Base-by-base conservation (phyloP, 2,113 vertebrate species). In the Myodes glareolus region DNA sequence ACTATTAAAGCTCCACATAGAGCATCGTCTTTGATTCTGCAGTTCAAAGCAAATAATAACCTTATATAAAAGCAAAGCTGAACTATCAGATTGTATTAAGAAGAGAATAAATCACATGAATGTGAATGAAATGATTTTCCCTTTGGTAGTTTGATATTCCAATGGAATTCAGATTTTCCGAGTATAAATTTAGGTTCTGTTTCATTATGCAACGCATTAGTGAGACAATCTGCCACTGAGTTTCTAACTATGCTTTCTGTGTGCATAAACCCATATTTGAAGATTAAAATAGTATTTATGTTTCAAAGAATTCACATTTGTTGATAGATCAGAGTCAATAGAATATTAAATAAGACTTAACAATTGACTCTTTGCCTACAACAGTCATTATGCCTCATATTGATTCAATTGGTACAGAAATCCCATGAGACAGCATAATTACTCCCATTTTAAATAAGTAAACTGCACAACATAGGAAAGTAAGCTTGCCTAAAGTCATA, bases 251-350 rank as follows among this genome's bases (percentile, higher is more conserved):
- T 86, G 31, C 31, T 95, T 92, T 93, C 45, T 89, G 42, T 61
- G 50, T 50, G 21, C 61, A n/a, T 12, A 91, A 73, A 76, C 86
- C 9, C 23, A 81, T 11, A 82, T 81, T 11, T 84, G 9, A 80
- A 93, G 91, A 93, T 92, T 91, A 68, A 95, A 94, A 89, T 73
- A 31, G 47, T 52, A 91, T 80, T 96, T 65, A 68, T 65, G 63
- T 87, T 84, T 80, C 0, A 84, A 93, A 92, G 8, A 92, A 45
- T 65, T 63, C 31, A 80, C 0, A 7, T 52, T 31, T 88, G 13
- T 39, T 85, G 7, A 8, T 6, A 89, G 4, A 27, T 81, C 21
- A 12, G 55, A 88, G 50, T 61, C 42, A 87, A 47, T 47, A 36
- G 9, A 50, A 5, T 55, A 68, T 36, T 68, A 36, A 4, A 25